These are phyloP conservation scores for Polypterus senegalus DNA, from an alignment of 2,113 vertebrate genomes.

Conservation along the genomic window DNA sequence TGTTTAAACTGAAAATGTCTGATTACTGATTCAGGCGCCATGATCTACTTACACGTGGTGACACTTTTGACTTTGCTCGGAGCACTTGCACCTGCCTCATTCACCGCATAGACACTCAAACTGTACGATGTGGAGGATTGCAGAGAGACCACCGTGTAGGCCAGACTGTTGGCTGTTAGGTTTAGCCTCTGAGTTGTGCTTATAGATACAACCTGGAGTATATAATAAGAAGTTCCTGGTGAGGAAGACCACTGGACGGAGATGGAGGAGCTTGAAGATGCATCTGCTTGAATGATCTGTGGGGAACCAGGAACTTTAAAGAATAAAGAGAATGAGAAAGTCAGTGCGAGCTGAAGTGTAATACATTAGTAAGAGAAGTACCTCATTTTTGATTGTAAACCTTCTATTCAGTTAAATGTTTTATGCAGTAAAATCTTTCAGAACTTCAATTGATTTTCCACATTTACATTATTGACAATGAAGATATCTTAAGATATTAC, in stretches of 20 bases:
- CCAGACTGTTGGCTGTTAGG: conserved; percentile 19
- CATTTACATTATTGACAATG: too few relatives aligned
- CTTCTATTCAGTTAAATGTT: too few relatives aligned
- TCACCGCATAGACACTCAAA: conserved; percentile 38
- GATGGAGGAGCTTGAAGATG: conserved; percentile 35
- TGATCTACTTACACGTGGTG: conserved; percentile 44
- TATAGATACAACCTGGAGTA: conserved; percentile 27
- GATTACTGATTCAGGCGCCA: too few relatives aligned
- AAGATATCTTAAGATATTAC: not conserved
- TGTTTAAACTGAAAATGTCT: too few relatives aligned
- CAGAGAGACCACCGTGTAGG: conserved; percentile 26
- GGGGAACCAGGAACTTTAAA: conserved; percentile 10
- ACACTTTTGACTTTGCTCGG: conserved; percentile 39
- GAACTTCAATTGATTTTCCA: too few relatives aligned
- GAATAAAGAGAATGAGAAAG: too few relatives aligned
- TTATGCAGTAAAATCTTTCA: too few relatives aligned
- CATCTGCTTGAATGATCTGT: conserved; percentile 1
- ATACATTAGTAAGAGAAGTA: too few relatives aligned
- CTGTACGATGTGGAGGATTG: conserved; percentile 34
- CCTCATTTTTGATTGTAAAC: too few relatives aligned
- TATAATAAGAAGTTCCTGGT: conserved; percentile 30
- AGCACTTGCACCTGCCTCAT: conserved; percentile 37
- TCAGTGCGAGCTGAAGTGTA: too few relatives aligned
- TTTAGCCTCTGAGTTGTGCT: conserved; percentile 11
- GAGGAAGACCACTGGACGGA: conserved; percentile 34